Evolutionary conservation across 2,888 invertebrate species (phyloP), one percentile per base, ranked within the genome.

Genomic region (Cryptocephalus primarius): DNA sequence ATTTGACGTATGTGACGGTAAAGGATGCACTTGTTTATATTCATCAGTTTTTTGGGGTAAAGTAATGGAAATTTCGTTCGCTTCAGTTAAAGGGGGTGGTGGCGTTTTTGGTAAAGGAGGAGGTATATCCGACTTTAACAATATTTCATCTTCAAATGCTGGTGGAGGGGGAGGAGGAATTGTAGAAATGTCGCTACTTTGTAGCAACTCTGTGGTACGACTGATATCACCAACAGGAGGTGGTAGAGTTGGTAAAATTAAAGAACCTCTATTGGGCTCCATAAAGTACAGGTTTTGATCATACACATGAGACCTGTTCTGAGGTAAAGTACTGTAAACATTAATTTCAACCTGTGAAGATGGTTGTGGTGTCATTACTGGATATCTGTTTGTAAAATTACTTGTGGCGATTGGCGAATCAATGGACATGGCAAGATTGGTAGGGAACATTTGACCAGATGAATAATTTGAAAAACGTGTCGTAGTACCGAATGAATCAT

Each of bases 291-390:
- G 2, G 6, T 36, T 36, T 33, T 47, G 41, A 10, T 43, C 33
- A 46, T 46, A 41, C 44, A 32, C 47, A 22, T 45, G 51, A 10
- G 44, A 22, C 33, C 47, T 47, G 42, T 39, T 40, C 32, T 46
- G 50, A 8, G 55, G 50, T 11, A 48, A 41, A 12, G 54, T 59
- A 38, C 60, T 61, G 43, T 53, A 59, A 39, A 60, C 55, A 36
- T 60, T 60, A 31, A 60, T 61, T 40, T 59, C 58, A 41, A 54
- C 50, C 44, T 56, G 59, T 41, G 52, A 50, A n/a, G 48, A 46
- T n/a, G 44, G 48, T 13, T 50, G 46, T 4, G 40, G 36, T 31
- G 46, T 32, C 8, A 49, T 45, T 13, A 52, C 39, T 4, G 53
- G 49, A 49, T 52, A 51, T 32, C 47, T 44, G 39, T 50, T 55